Evolutionary conservation across 2,113 vertebrate genomes (phyloP).

Genomic region (Peromyscus californicus): DNA sequence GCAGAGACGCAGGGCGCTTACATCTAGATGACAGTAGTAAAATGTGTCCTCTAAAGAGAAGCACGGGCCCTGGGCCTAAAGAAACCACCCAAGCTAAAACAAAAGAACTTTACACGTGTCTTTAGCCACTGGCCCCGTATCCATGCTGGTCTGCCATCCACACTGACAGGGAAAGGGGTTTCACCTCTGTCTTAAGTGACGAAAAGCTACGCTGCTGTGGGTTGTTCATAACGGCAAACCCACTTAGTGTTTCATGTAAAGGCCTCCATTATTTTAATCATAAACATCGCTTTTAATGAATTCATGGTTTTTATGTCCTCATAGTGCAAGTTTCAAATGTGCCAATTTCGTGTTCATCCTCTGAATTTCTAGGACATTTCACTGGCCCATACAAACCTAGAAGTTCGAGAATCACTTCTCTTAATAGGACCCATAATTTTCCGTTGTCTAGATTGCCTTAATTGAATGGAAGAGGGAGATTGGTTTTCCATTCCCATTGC

Average conservation of each 20-base stretch:
- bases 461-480: not conserved
- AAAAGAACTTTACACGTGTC: not conserved
- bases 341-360: not conserved
- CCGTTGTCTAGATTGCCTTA: not conserved
- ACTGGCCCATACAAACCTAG: not conserved
- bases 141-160: not conserved
- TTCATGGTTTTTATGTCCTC: not conserved
- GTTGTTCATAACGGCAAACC: not conserved
- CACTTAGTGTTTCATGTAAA: not conserved
- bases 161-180: not conserved
- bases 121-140: not conserved
- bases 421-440: constrained; percentile 2
- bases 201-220: not conserved
- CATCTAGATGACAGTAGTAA: not conserved
- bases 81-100: constrained; percentile 18
- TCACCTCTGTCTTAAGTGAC: not conserved
- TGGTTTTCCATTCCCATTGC: not conserved
- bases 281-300: constrained; percentile 11
- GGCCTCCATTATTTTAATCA: not conserved
- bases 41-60: constrained; percentile 16
- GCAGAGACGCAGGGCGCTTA: not conserved
- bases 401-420: not conserved
- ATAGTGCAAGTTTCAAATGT: not conserved
- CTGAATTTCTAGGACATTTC: constrained; percentile 58
- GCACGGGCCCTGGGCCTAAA: not conserved